Evolutionary conservation across 1,140 invertebrate genomes (phyloP).

Genomic region (Zeugodacus cucurbitae): DNA sequence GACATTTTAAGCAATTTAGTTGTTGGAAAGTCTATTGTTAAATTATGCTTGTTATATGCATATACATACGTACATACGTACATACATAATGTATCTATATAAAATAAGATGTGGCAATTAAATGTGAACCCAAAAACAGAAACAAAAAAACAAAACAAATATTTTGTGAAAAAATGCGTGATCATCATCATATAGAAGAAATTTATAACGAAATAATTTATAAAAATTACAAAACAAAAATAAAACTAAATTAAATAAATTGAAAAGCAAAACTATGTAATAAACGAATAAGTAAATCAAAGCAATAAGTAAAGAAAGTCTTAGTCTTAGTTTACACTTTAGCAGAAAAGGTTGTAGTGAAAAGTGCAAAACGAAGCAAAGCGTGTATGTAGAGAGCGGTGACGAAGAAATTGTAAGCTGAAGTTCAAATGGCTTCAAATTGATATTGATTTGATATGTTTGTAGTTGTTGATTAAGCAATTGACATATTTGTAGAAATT

Average conservation of each 20-base stretch:
- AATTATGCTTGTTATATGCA: constrained; percentile 7
- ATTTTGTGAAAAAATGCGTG: constrained; percentile 22
- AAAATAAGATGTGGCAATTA: background rate
- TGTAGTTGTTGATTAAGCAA: background rate
- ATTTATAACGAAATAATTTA: constrained; percentile 20
- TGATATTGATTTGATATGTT: background rate
- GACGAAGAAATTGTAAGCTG: background rate
- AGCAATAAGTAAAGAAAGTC: constrained; percentile 14
- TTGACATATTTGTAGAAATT: background rate
- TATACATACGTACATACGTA: background rate
- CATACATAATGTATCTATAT: background rate
- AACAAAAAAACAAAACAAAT: background rate
- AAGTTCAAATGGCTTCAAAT: background rate
- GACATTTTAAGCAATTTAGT: constrained; percentile 12
- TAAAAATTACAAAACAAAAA: background rate
- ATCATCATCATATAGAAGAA: background rate
- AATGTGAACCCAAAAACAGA: background rate
- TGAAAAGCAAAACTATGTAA: background rate
- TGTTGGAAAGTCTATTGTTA: constrained; percentile 29
- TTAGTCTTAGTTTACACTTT: constrained; percentile 32
- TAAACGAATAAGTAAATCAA: constrained; percentile 36
- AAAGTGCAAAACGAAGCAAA: constrained; percentile 25
- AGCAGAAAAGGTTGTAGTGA: constrained; percentile 32
- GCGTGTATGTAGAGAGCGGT: background rate
- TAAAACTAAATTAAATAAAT: background rate